Base-by-base conservation (phyloP, 2,113 vertebrate genomes). In the Mormyrus lacerda region DNA sequence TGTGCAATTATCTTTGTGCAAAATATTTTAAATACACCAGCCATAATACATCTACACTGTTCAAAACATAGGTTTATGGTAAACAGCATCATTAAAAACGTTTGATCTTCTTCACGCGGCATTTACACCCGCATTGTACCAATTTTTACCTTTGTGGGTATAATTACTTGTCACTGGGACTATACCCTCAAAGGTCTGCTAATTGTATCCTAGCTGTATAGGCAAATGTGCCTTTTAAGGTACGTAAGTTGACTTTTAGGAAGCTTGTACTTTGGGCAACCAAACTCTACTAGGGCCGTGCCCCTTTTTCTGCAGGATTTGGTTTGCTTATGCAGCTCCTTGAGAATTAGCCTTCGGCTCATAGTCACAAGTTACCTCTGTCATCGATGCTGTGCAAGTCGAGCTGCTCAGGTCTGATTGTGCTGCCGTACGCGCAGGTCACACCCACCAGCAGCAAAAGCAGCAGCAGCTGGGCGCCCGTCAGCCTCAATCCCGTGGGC, bases 361-460 rank as follows among this genome's bases (percentile, higher is more conserved):
- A 69, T 53, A 51, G 31, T 5, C 90, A 91, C 58, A 85, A 35
- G 97, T 95, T 96, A 98, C 97, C 97, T 96, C 97, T 97, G 93
- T 97, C 97, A 93, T 97, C 97, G 87, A 97, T 95, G 82, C 97
- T 97, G 91, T 96, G 96, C 82, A 96, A 93, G 44, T 95, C 97
- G 92, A 97, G 96, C 92, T 97, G 96, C 91, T 97, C 96, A 69
- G 97, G 96, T 92, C 97, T 96, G 91, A 96, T 94, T 0, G 96
- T 95, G 90, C 95, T 95, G 92, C 96, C 95, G 93, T 96, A 95
- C 53, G 94, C 96, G 61, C 93, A 91, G 90, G 94, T 94, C 90
- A 96, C 89, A 91, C 92, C 95, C 91, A 92, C 91, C 0, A 94
- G 96, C 88, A 97, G 82, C 90, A 97, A 90, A 87, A 97, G 94